Base-by-base conservation (phyloP, 2,888 invertebrate genomes). In the Pyralis farinalis region DNA sequence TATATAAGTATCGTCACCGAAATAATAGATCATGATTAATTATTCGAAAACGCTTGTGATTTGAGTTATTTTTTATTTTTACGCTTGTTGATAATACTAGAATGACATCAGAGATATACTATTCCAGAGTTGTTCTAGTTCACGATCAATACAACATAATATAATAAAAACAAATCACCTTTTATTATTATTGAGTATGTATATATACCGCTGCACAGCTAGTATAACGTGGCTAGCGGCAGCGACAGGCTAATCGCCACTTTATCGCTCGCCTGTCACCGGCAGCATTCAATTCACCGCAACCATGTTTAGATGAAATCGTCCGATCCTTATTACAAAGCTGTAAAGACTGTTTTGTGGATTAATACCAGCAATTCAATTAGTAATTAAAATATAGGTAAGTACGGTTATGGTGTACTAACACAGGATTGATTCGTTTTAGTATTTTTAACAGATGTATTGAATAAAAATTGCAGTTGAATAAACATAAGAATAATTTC, bases 171-270 rank as follows among this genome's bases (percentile, higher is more conserved):
- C 7, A 25, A 25, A 7, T 25, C n/a, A 38, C 25, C 12, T 31
- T 11, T 12, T 31, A 12, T 31, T 12, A 10, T 16, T 16, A 11
- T 12, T 1, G 27, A 12, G 10, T 25, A 30, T 31, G 22, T n/a
- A 12, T 37, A 31, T 21, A 12, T 38, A 38, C 30, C 25, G 31
- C 20, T 32, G 7, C 25, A 25, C 3, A 25, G n/a, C 45, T 47
- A 41, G 46, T 47, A 58, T 64, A 49, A 53, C 57, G 59, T 60
- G 63, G 56, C 54, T 49, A 56, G 51, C 58, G 76, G 73, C 80
- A 68, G 79, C 71, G 75, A 71, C 70, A 62, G 79, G 79, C 81
- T 77, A 79, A 81, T 80, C 80, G 73, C 62, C 76, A 76, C 79
- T 76, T 69, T 69, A 78, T 78, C 80, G 73, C 59, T 27, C 43